Base-by-base conservation (phyloP, 2,113 vertebrate genomes). In the Chlorodrepanis virens region DNA sequence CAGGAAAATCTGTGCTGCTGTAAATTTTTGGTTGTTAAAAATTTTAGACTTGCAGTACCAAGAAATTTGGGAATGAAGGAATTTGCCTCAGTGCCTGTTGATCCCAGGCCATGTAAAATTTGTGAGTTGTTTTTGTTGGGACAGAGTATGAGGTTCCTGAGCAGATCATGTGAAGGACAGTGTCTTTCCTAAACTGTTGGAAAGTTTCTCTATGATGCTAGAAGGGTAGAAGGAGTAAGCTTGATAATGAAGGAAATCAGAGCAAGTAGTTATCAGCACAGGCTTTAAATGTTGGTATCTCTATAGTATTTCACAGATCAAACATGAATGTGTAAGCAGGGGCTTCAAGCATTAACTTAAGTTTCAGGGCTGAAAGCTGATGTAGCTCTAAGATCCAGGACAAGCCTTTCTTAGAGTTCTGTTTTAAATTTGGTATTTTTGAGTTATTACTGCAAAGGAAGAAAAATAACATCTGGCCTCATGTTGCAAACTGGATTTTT, bases 151-250 rank as follows among this genome's bases (percentile, higher is more conserved):
- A 40, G 12, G 35, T 11, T 92, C 83, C 23, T 42, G 61, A 27
- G 59, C 28, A 28, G 35, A 53, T 37, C 31, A 7, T 1, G 0
- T 4, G 14, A 60, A 57, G 1, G 9, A 10, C 2, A 6, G 14
- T 16, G 10, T 39, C 39, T 64, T 68, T 76, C 31, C 49, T 14
- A 11, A 37, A 27, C 9, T 57, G 1, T 44, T 77, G 76, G 40
- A 5, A 59, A 68, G 52, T 33, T 67, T 59, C 14, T 56, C 15
- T 50, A 25, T 65, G 49, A 16, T 95, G 75, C 31, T 9, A 13
- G 53, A 61, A 70, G 39, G 24, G 27, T 37, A 31, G 29, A 50
- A 22, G 18, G n/a, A 81, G 16, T 47, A 27, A n/a, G 52, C 25
- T 19, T 33, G 40, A 23, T 37, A n/a, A 68, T 16, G 52, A 40